Evolutionary conservation across 2,113 vertebrate genomes (phyloP), one percentile per base, ranked within the genome.

Genomic region (Stomatorhinus ivindoensis): DNA sequence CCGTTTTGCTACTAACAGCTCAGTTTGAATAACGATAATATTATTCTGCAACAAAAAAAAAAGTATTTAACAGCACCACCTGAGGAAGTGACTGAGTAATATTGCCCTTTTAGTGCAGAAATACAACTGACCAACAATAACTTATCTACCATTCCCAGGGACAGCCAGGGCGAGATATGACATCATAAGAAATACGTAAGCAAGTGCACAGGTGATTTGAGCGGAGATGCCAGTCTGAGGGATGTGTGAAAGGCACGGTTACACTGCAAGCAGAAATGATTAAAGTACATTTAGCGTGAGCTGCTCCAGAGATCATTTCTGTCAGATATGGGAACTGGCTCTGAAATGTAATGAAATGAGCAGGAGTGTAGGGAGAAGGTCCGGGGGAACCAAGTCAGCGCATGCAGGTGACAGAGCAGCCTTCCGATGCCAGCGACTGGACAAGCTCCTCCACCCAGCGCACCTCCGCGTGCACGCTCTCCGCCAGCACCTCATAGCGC

Each of bases 381-480:
- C 9, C 5, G 39, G 1, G 51, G 50, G 11, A 84, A 9, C 8
- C 10, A 9, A 27, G 53, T 95, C 90, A 98, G 88, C 97, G 96
- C 91, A 96, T 95, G 92, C 96, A 93, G 48, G 96, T 94, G 0
- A 94, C 91, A 88, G 95, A 96, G 53, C 92, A 94, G 91, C 94
- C 97, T 92, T 98, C 97, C 7, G 91, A 89, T 53, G 97, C 94
- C 11, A 98, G 93, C 24, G 97, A 97, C 21, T 95, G 95, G 48
- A 99, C 96, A 93, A 99, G 94, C 93, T 99, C 98, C 93, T 99
- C 97, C 90, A 99, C 98, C 1, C 98, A 99, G 93, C 95, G 97
- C 93, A 99, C 95, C 92, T 99, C 98, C 0, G 96, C 97, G 0
- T 96, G 97, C 94, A 99, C 95, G 93, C 98, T 98, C 94, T 97